Percentiles rank a stretch among this genome's conserved stretches.
Conservation (phyloP, 2,888 invertebrate species). For the Drosophila phalerata region DNA sequence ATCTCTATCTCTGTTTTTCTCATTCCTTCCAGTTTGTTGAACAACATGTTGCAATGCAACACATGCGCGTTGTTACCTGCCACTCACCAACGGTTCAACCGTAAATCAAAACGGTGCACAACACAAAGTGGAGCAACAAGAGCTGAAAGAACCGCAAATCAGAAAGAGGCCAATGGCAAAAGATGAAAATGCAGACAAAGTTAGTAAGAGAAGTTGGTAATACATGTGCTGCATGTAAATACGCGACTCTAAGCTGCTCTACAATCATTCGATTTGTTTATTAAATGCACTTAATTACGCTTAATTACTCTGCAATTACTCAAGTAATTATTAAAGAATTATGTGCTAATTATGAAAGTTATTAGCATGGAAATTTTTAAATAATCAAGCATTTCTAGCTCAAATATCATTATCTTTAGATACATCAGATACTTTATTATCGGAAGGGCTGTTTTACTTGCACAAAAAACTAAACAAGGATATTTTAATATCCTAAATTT, state of each 20-base stretch:
- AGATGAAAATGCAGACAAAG: constrained; percentile 21
- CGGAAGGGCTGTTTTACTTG: no score
- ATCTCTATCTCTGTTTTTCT: not conserved
- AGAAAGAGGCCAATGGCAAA: constrained; percentile 42
- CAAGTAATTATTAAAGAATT: not conserved
- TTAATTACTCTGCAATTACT: constrained; percentile 14
- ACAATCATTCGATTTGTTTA: constrained; percentile 1
- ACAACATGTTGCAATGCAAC: constrained; percentile 34
- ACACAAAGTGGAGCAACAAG: constrained; percentile 44
- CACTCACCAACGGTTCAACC: constrained; percentile 54
- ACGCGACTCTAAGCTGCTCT: not conserved
- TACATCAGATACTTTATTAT: no score
- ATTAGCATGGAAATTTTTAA: constrained; percentile 1
- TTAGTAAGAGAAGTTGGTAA: not conserved
- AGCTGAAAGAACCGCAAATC: constrained; percentile 23
- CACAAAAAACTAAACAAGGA: no score
- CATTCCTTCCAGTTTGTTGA: not conserved
- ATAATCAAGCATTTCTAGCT: not conserved
- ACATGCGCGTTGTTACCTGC: constrained; percentile 20
- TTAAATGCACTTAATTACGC: constrained; percentile 5
- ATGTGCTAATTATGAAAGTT: not conserved
- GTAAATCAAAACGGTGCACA: constrained; percentile 55
- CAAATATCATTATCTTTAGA: not conserved
- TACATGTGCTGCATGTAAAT: not conserved
- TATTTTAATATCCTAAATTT: no score